Evolutionary conservation across 2,113 vertebrate species (phyloP), one percentile per base, ranked within the genome.

Genomic region (Setophaga kirtlandii): DNA sequence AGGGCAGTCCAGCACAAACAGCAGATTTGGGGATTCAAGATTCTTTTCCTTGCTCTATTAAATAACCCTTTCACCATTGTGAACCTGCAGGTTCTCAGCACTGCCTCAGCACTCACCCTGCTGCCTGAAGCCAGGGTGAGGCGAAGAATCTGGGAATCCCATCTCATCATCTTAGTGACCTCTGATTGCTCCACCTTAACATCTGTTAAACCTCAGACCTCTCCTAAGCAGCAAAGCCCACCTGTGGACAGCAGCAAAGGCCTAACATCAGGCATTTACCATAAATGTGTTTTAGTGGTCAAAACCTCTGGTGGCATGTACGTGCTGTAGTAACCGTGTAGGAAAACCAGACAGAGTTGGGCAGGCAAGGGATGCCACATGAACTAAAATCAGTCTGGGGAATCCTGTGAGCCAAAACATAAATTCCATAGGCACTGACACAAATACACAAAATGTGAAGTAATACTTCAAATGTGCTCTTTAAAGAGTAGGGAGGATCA

Each of bases 141-240:
- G 64, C 69, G 4, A 3, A 41, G 53, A 55, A n/a, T n/a, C 49
- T 52, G 46, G 67, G 55, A 85, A 88, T 53, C 67, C 67, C 12
- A 0, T 6, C 27, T 68, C 2, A 0, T 7, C 33, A 20, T 47
- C 65, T 37, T 67, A 35, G 41, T 8, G 58, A 73, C 46, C 41
- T 73, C 59, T 62, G 46, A 25, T 0, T 5, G 5, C 53, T 47
- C 71, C 42, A 39, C 23, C 2, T 19, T 55, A 63, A 58, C 44
- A 53, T 12, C 67, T 28, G 22, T 25, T 30, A 79, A 62, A 77
- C 15, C 30, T 67, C 50, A 75, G 75, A 31, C 14, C 56, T 39
- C 70, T 76, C 25, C 1, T 0, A 84, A 89, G 9, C 42, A 80
- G 58, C 56, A 67, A 75, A 91, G 59, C 75, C 55, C 59, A 52